Percentiles rank a stretch among this genome's conserved stretches.
Conservation (phyloP, 2,797 vertebrate genomes). For the Enteromius argenteus region DNA sequence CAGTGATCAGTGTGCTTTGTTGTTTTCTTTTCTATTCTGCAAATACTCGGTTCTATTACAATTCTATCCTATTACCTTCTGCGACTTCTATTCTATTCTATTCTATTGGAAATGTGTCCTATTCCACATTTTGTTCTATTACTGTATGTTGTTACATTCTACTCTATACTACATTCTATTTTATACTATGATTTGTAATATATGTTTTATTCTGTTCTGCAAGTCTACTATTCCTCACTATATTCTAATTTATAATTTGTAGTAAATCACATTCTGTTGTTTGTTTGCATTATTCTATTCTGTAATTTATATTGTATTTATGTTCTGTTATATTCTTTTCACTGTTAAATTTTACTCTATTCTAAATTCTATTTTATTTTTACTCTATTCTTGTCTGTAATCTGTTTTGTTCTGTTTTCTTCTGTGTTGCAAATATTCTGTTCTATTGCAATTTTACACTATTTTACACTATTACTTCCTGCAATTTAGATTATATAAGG, state of each 20-base stretch:
- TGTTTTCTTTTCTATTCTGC: background rate
- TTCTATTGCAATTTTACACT: background rate
- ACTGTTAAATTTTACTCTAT: background rate
- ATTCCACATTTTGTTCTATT: background rate
- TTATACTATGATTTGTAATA: background rate
- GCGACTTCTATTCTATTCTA: background rate
- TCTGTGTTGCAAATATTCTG: background rate
- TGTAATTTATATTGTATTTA: no score
- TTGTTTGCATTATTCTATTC: background rate
- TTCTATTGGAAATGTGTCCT: background rate
- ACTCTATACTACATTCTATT: background rate
- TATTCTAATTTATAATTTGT: background rate
- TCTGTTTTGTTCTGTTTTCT: background rate
- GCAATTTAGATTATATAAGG: background rate
- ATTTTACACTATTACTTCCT: background rate
- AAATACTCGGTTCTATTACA: background rate
- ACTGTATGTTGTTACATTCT: background rate
- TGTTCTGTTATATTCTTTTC: background rate
- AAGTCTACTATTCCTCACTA: background rate
- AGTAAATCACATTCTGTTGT: no score
- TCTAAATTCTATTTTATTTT: background rate
- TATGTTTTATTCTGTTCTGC: background rate
- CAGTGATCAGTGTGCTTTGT: no score
- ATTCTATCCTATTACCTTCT: no score
- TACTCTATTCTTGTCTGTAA: background rate